A percentile compares a stretch with the other conserved stretches of the same genome.
phyloP scores from a whole-genome alignment of 1,140 invertebrate genomes.

The Drosophila albomicans region DNA sequence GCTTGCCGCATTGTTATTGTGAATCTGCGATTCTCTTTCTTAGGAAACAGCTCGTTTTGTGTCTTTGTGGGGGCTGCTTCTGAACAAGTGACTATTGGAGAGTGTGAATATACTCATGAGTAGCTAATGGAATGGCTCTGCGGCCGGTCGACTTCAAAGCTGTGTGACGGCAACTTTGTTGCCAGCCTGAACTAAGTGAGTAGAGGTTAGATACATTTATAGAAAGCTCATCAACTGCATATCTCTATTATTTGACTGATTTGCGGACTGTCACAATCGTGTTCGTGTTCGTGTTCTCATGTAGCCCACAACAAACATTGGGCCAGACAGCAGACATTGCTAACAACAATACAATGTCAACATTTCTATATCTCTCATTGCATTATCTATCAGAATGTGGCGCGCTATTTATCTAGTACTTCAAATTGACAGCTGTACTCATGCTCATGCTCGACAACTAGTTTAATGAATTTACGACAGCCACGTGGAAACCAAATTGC shows the following conservation, averaged over 20 bases:
- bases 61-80: slow-evolving; percentile 50
- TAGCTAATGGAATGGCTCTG: slow-evolving; percentile 66
- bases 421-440: slow-evolving; percentile 74
- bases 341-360: slow-evolving; percentile 61
- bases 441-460: background rate
- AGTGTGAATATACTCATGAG: slow-evolving; percentile 42
- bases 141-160: slow-evolving; percentile 69
- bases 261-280: background rate
- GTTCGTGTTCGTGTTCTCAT: slow-evolving; percentile 19
- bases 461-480: slow-evolving; percentile 30
- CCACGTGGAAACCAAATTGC: slow-evolving; percentile 59
- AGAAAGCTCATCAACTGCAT: slow-evolving; percentile 35
- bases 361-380: slow-evolving; percentile 59
- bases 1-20: slow-evolving; percentile 19
- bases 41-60: slow-evolving; percentile 63
- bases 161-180: slow-evolving; percentile 60
- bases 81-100: slow-evolving; percentile 34
- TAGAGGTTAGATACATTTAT: background rate
- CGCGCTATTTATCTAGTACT: slow-evolving; percentile 71
- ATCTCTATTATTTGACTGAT: slow-evolving; percentile 55
- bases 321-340: slow-evolving; percentile 15
- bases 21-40: slow-evolving; percentile 56
- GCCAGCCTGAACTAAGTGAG: background rate
- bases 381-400: slow-evolving; percentile 54
- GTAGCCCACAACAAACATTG: slow-evolving; percentile 48